Conservation (phyloP, 2,888 invertebrate species). For the Ormyrus thymus region DNA sequence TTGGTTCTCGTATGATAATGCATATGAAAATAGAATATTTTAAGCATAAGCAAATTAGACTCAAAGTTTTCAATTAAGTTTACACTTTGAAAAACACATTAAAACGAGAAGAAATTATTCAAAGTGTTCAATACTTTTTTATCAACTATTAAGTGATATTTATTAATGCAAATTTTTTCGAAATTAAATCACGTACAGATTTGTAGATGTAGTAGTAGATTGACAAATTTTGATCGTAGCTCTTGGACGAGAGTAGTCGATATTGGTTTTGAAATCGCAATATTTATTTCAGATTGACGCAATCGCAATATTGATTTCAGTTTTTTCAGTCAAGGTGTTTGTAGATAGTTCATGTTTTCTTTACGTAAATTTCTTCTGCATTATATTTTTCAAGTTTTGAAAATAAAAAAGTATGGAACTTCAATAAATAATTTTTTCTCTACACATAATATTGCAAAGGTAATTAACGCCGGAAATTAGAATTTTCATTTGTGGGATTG, state of each 20-base stretch:
- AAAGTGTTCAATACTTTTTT: constrained; percentile 36
- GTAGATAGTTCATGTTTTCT: background rate
- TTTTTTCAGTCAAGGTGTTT: constrained; percentile 10
- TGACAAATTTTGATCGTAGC: too few relatives aligned
- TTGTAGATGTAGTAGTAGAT: background rate
- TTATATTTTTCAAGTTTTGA: background rate
- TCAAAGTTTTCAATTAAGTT: background rate
- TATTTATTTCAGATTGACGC: constrained; percentile 40
- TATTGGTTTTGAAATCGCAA: constrained; percentile 23
- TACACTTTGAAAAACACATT: constrained; percentile 35
- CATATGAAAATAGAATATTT: too few relatives aligned
- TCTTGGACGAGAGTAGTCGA: background rate
- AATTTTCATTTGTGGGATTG: constrained; percentile 15
- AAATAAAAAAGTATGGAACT: constrained; percentile 45
- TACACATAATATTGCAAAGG: constrained; percentile 22
- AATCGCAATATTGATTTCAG: constrained; percentile 36
- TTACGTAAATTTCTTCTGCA: too few relatives aligned
- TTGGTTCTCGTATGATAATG: too few relatives aligned
- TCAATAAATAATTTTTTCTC: constrained; percentile 41
- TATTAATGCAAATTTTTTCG: background rate
- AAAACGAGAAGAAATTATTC: constrained; percentile 48
- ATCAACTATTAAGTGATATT: background rate
- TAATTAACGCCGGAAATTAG: constrained; percentile 22
- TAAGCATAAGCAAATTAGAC: background rate
- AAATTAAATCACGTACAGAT: background rate